phyloP scores from a whole-genome alignment of 2,113 vertebrate species.

The Setophaga kirtlandii region DNA sequence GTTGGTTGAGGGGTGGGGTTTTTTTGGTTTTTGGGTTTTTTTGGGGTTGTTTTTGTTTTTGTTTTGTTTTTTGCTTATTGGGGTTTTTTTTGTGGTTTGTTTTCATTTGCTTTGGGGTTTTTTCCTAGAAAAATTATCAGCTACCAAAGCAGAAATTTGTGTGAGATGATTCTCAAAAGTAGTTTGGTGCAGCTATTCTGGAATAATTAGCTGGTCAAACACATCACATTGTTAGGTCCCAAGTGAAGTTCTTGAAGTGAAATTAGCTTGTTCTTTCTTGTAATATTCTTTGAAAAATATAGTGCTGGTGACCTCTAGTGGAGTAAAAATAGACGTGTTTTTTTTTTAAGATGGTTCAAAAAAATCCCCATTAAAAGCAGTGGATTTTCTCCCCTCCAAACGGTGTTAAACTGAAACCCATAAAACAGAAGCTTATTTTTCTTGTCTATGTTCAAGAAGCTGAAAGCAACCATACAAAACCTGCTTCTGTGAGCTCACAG shows the following conservation, averaged over 20 bases:
- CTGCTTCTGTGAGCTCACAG: not conserved
- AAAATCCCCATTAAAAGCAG: not conserved
- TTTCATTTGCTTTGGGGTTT: not conserved
- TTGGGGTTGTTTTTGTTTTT: too few species aligned
- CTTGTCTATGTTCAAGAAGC: not conserved
- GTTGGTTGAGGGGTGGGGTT: not conserved
- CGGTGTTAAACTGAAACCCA: not conserved
- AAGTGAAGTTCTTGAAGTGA: not conserved
- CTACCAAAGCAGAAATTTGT: not conserved
- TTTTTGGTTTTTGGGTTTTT: too few species aligned
- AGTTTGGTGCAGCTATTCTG: not conserved
- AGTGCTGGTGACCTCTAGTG: conserved; percentile 59
- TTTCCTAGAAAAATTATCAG: not conserved
- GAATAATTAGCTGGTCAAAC: not conserved
- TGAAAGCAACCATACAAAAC: not conserved
- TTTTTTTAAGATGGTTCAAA: not conserved
- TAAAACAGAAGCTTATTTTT: not conserved
- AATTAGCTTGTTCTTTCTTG: not conserved
- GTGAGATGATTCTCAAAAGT: not conserved
- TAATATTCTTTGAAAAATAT: not conserved
- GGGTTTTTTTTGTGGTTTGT: too few species aligned
- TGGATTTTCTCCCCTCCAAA: not conserved
- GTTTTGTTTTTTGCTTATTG: too few species aligned
- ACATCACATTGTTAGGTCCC: not conserved
- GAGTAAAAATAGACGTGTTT: not conserved